phyloP scores from a whole-genome alignment of 2,797 vertebrate genomes.

The Rhinella marina region DNA sequence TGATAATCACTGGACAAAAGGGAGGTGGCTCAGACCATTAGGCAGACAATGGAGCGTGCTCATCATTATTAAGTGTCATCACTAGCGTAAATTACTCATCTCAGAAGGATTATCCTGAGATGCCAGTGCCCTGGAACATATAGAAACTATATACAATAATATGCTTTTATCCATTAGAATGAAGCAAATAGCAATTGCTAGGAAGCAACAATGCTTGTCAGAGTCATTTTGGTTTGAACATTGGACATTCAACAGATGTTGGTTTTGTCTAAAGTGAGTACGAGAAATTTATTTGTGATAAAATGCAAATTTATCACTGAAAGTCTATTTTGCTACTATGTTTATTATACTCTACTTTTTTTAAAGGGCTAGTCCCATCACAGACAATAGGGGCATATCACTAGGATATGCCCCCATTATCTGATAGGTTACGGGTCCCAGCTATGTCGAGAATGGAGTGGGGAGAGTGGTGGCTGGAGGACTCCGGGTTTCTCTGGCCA shows the following conservation, averaged over 20 bases:
- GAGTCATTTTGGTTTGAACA: not conserved
- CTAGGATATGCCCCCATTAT: no score
- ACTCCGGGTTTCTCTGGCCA: no score
- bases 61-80: conserved; percentile 57
- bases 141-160: conserved; percentile 14
- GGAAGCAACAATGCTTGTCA: not conserved
- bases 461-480: no score
- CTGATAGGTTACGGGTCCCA: no score
- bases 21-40: conserved; percentile 58
- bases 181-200: not conserved
- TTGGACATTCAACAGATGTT: conserved; percentile 6
- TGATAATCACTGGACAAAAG: conserved; percentile 61
- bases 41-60: conserved; percentile 59
- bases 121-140: conserved; percentile 31
- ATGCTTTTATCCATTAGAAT: conserved; percentile 16
- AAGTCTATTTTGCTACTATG: not conserved
- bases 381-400: no score
- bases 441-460: no score
- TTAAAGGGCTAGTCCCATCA: no score
- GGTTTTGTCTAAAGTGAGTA: not conserved
- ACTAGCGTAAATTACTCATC: conserved; percentile 47
- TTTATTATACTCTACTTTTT: not conserved
- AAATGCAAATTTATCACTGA: conserved; percentile 7
- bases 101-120: conserved; percentile 42
- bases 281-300: not conserved